A percentile compares a stretch with the other conserved stretches of the same genome.
These are phyloP conservation scores for Formicarius rufipectus DNA, from an alignment of 2,113 vertebrate genomes.

Conservation along the genomic window DNA sequence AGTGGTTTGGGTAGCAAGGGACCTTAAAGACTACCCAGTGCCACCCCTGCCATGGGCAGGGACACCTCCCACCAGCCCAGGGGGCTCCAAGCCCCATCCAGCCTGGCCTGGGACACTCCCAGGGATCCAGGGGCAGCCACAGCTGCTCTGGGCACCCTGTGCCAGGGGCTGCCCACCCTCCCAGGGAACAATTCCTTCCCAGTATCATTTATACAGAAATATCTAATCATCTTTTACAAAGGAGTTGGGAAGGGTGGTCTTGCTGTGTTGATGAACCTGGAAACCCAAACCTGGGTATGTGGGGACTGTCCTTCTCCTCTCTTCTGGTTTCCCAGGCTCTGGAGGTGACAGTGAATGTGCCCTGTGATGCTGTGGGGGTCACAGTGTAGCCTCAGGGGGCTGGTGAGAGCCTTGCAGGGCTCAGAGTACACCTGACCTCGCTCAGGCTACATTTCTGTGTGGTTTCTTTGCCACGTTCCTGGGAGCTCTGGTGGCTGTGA, in stretches of 20 bases:
- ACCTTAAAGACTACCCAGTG: background rate
- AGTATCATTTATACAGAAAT: background rate
- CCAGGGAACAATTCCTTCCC: background rate
- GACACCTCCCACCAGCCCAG: background rate
- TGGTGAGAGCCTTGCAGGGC: no score
- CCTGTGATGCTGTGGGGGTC: accelerated
- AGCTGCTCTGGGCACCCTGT: background rate
- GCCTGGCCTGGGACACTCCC: background rate
- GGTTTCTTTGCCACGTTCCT: accelerated
- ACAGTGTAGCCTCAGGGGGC: no score
- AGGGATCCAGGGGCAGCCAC: background rate
- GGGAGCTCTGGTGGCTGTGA: background rate
- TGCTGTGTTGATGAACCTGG: accelerated
- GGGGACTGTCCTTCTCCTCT: background rate
- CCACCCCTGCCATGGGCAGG: background rate
- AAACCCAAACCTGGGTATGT: accelerated
- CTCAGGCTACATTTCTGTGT: no score
- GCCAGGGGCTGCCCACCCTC: background rate
- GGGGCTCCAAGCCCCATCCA: background rate
- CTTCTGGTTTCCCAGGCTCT: background rate
- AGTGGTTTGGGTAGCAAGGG: background rate
- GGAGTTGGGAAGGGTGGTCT: accelerated
- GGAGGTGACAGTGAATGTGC: background rate
- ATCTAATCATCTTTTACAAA: no score
- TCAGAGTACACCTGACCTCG: no score